These are phyloP conservation scores for Zosterops hypoxanthus DNA, from an alignment of 2,113 vertebrate genomes.

Conservation along the genomic window DNA sequence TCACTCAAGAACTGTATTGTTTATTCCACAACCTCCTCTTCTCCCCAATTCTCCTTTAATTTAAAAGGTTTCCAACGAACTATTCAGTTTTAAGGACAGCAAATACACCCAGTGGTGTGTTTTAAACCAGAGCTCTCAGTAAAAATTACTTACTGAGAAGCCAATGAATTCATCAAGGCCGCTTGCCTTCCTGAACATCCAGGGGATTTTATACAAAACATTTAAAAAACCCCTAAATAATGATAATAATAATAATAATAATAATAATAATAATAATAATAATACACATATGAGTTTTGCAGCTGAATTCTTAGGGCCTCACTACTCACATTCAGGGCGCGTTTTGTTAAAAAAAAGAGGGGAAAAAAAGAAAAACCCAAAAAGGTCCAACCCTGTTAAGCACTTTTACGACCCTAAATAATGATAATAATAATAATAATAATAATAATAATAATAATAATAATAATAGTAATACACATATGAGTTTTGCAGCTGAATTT, in stretches of 20 bases:
- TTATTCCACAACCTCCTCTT: neutral
- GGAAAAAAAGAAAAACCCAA: fast-evolving
- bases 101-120: conserved; percentile 24
- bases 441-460: too few relatives aligned
- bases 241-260: neutral
- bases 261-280: neutral
- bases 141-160: conserved; percentile 67
- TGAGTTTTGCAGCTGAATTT: too few relatives aligned
- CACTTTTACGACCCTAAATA: neutral
- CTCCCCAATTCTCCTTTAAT: neutral
- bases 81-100: neutral
- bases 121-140: conserved; percentile 37
- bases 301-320: neutral
- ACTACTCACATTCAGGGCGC: neutral
- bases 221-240: neutral
- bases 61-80: conserved; percentile 12
- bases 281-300: neutral
- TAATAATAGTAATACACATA: too few relatives aligned
- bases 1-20: neutral
- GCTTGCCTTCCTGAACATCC: neutral
- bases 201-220: neutral
- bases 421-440: too few relatives aligned
- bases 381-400: too few relatives aligned
- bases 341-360: conserved; percentile 69
- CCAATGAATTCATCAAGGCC: conserved; percentile 54